Evolutionary conservation across 2,888 invertebrate species (phyloP).

Genomic region (Thecophora atra): DNA sequence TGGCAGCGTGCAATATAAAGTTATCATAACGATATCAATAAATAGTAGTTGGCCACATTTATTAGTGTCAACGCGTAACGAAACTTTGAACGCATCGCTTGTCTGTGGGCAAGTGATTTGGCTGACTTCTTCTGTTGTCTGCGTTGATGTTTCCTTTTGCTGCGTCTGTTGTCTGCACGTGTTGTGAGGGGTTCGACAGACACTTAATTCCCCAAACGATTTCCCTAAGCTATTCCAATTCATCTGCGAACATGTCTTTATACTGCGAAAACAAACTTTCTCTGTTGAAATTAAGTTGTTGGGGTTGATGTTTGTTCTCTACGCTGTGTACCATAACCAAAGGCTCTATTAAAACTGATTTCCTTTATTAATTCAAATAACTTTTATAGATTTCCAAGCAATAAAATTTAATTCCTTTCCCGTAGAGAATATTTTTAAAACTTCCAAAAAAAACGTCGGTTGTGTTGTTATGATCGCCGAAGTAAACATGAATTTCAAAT

Average conservation of each 20-base stretch:
- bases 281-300: background rate
- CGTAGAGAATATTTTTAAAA: background rate
- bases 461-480: too few relatives aligned
- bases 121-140: background rate
- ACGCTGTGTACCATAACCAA: background rate
- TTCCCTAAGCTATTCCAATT: background rate
- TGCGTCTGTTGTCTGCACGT: background rate
- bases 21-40: background rate
- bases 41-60: background rate
- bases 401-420: background rate
- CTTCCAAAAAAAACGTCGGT: too few relatives aligned
- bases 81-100: background rate
- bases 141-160: conserved; percentile 2
- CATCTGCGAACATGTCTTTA: background rate
- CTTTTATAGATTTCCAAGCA: background rate
- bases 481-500: too few relatives aligned
- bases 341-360: background rate
- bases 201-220: background rate
- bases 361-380: background rate
- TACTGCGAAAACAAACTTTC: background rate
- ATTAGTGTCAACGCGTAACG: conserved; percentile 18
- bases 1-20: background rate
- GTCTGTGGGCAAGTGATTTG: background rate
- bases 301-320: background rate
- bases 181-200: background rate